Conservation (phyloP, 2,113 vertebrate genomes). For the Tor tambroides region DNA sequence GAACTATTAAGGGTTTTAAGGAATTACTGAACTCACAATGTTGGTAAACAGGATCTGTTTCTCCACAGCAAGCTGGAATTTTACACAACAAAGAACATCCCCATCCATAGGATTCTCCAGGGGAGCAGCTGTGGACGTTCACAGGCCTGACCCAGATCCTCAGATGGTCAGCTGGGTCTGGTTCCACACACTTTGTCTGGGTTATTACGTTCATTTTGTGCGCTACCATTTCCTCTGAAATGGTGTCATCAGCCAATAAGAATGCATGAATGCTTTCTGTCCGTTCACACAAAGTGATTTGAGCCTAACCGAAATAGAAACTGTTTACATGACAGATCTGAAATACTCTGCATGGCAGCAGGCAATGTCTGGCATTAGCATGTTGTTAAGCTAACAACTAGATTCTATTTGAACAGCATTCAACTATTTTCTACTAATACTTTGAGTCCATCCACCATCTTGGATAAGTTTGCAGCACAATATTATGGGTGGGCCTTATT, state of each 20-base stretch:
- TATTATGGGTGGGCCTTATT: background rate
- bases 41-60: background rate
- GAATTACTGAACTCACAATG: background rate
- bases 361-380: background rate
- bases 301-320: background rate
- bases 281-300: background rate
- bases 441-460: background rate
- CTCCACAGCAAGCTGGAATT: slow-evolving; percentile 5
- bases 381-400: background rate
- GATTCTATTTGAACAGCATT: background rate
- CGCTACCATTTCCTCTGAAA: slow-evolving; percentile 23
- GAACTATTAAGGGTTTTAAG: background rate
- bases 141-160: slow-evolving; percentile 49
- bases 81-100: slow-evolving; percentile 14
- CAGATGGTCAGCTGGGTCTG: slow-evolving; percentile 35
- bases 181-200: slow-evolving; percentile 12
- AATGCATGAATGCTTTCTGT: slow-evolving; percentile 20
- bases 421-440: background rate
- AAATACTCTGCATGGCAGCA: background rate
- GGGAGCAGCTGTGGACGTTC: slow-evolving; percentile 37
- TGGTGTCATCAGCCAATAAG: slow-evolving; percentile 20
- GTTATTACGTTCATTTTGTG: slow-evolving; percentile 24
- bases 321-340: background rate
- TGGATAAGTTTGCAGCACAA: background rate
- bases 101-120: slow-evolving; percentile 17